A percentile compares a stretch with the other conserved stretches of the same genome.
phyloP scores from a whole-genome alignment of 2,113 vertebrate species.

The Tyto alba region DNA sequence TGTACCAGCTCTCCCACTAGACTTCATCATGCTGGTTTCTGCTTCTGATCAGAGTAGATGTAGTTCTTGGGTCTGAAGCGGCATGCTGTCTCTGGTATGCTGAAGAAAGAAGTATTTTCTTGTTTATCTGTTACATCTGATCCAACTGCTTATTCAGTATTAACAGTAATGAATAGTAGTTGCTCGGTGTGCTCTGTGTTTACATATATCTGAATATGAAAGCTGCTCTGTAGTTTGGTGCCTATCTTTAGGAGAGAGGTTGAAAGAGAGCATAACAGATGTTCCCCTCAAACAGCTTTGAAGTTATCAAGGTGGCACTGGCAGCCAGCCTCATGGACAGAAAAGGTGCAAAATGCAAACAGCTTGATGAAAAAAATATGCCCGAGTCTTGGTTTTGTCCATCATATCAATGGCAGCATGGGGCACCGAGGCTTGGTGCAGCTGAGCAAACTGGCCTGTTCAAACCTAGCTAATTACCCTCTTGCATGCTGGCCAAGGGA shows the following conservation, averaged over 20 bases:
- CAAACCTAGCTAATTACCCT: neutral
- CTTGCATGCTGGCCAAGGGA: neutral
- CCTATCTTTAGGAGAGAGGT: neutral
- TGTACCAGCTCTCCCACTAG: neutral
- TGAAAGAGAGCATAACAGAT: neutral
- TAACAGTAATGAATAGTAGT: neutral
- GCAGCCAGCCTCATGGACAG: neutral
- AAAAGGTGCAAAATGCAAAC: neutral
- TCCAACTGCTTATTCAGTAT: neutral
- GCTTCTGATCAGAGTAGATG: neutral
- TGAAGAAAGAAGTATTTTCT: neutral
- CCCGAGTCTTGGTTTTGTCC: neutral
- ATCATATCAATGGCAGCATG: neutral
- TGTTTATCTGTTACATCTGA: neutral
- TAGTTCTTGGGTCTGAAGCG: neutral
- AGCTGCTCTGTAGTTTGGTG: neutral
- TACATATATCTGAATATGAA: accelerated
- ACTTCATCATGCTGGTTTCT: neutral
- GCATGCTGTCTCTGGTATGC: neutral
- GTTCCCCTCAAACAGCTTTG: neutral
- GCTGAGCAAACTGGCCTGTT: neutral
- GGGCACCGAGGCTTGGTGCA: neutral
- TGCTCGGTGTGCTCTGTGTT: neutral
- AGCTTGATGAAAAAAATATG: neutral
- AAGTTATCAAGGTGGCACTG: neutral